phyloP scores from a whole-genome alignment of 35 echinoderm and acorn worm genomes.

The Eucidaris tribuloides region DNA sequence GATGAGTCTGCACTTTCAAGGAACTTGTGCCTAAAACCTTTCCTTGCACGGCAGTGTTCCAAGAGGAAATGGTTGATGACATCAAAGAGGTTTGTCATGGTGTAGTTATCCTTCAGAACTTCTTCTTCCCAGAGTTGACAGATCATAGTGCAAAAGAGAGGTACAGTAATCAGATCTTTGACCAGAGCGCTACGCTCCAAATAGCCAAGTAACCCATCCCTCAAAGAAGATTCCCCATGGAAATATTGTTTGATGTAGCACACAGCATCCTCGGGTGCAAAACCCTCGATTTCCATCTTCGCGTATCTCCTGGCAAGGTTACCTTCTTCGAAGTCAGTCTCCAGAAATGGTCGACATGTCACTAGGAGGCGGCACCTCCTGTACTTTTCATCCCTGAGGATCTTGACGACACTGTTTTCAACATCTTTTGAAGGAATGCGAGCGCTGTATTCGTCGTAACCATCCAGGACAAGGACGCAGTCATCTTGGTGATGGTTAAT shows the following conservation, averaged over 20 bases:
- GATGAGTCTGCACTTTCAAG: background rate
- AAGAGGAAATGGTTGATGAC: slow-evolving; percentile 8
- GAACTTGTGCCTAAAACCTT: background rate
- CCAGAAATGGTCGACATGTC: background rate
- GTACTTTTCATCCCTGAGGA: background rate
- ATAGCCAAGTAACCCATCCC: background rate
- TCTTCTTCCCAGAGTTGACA: background rate
- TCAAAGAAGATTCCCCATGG: background rate
- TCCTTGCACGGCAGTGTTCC: background rate
- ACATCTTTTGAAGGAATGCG: background rate
- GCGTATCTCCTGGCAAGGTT: background rate
- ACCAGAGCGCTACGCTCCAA: background rate
- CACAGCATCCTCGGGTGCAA: background rate
- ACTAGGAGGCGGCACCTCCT: slow-evolving; percentile 1
- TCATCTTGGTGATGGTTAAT: background rate
- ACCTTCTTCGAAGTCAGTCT: background rate
- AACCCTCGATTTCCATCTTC: slow-evolving; percentile 3
- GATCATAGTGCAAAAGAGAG: slow-evolving; percentile 4
- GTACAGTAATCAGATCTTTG: background rate
- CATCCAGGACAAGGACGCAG: background rate
- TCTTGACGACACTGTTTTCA: background rate
- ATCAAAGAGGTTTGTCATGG: background rate
- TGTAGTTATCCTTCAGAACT: background rate
- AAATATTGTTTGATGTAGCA: background rate
- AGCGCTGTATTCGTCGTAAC: background rate